phyloP scores from a whole-genome alignment of 2,797 vertebrate genomes.

The Erpetoichthys calabaricus region DNA sequence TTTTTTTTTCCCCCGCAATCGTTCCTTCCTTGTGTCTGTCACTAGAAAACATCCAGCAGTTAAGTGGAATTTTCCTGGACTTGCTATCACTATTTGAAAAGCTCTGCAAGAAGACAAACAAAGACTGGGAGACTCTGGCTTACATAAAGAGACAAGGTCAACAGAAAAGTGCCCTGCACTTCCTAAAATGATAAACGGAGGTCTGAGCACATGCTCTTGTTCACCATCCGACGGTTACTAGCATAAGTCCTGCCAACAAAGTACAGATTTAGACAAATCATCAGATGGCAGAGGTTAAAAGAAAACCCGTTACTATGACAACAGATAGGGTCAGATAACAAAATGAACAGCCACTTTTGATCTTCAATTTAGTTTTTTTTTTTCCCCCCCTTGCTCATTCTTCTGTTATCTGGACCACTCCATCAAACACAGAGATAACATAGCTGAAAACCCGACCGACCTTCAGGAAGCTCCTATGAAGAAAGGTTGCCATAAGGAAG shows the following conservation, averaged over 20 bases:
- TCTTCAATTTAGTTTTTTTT: conserved; percentile 58
- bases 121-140: not conserved
- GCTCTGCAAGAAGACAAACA: not conserved
- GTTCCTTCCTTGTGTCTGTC: too few species aligned
- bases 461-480: conserved; percentile 59
- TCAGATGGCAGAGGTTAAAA: conserved; percentile 67
- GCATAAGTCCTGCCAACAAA: conserved; percentile 6
- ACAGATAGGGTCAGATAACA: conserved; percentile 77
- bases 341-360: conserved; percentile 71
- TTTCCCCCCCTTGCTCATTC: conserved; percentile 60
- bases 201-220: not conserved
- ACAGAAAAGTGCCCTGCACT: not conserved
- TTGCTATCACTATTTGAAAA: not conserved
- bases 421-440: conserved; percentile 84
- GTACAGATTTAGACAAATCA: conserved; percentile 50
- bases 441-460: conserved; percentile 78
- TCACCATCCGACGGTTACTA: not conserved
- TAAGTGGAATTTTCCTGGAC: too few species aligned
- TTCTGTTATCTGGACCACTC: conserved; percentile 76
- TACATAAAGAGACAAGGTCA: not conserved
- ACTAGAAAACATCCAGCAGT: too few species aligned
- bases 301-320: conserved; percentile 70
- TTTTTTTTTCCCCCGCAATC: too few species aligned
- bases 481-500: conserved; percentile 38
- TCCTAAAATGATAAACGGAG: not conserved